Base-by-base conservation (phyloP, 1,140 invertebrate genomes). In the Lerema accius region DNA sequence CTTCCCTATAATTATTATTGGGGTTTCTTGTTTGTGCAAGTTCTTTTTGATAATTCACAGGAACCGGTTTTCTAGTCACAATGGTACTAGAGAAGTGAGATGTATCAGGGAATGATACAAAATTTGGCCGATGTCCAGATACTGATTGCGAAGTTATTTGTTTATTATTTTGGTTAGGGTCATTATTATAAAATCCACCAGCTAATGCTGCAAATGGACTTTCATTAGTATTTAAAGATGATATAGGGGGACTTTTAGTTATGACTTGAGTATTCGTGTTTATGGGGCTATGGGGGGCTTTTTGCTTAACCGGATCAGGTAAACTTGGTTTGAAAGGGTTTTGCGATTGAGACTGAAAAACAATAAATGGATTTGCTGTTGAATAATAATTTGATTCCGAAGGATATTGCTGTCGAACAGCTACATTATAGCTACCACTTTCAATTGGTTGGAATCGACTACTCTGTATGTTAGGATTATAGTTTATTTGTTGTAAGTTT, bases 141-240 rank as follows among this genome's bases (percentile, higher is more conserved):
- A 66, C 11, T 10, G 17, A 16, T 60, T 80, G 65, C 17, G 50
- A 55, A 42, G 71, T 23, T 35, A 55, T 56, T 45, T 75, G 67
- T 55, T 71, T 76, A 50, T 55, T 64, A 32, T 78, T 71, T 55
- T 78, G 64, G 64, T 51, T 76, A 56, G 76, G 74, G 58, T 73
- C 73, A 61, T 92, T 92, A 73, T 93, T 93, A 55, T 88, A 92
- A 81, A 93, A 93, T 28, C 92, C 92, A 35, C 92, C 92, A 70
- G 91, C 83, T 35, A 92, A 85, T 11, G 92, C 77, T 4, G 85
- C 59, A 73, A 89, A 92, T 9, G 89, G 88, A 28, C 87, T 86
- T 65, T 90, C 86, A 69, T 81, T 84, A 39, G 76, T 82, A 40
- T 76, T 76, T 11, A 92, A 75, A 3, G 86, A 82, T 4, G 91